These are phyloP conservation scores for Norana najaformis DNA, from an alignment of 2,888 invertebrate genomes.

Conservation along the genomic window DNA sequence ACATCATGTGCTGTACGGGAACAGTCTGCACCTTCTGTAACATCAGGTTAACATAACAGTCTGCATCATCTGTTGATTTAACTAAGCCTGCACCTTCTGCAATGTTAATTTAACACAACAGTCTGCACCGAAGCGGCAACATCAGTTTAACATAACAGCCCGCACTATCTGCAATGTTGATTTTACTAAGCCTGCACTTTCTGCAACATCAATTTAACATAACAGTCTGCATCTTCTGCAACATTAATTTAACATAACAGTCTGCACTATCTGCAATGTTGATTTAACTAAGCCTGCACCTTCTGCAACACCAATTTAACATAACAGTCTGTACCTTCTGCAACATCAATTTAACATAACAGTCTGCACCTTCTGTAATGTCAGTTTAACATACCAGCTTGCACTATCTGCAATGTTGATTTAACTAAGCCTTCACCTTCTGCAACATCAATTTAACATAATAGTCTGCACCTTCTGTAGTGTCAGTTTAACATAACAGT, in stretches of 20 bases:
- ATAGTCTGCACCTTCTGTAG: neutral
- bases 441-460: neutral
- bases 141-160: neutral
- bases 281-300: neutral
- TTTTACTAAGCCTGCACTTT: neutral
- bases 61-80: neutral
- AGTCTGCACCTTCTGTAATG: neutral
- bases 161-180: neutral
- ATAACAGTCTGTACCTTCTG: neutral
- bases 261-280: neutral
- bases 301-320: neutral
- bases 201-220: neutral
- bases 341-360: neutral
- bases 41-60: neutral
- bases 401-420: neutral
- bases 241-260: neutral
- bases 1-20: slow-evolving; percentile 21
- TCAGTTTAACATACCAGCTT: no score
- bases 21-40: neutral
- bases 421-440: no score
- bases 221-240: neutral
- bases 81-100: slow-evolving; percentile 1
- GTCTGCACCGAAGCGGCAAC: neutral
- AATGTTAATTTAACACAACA: neutral
- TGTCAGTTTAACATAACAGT: neutral